phyloP scores from a whole-genome alignment of 2,113 vertebrate genomes.

The Acanthisitta chloris region DNA sequence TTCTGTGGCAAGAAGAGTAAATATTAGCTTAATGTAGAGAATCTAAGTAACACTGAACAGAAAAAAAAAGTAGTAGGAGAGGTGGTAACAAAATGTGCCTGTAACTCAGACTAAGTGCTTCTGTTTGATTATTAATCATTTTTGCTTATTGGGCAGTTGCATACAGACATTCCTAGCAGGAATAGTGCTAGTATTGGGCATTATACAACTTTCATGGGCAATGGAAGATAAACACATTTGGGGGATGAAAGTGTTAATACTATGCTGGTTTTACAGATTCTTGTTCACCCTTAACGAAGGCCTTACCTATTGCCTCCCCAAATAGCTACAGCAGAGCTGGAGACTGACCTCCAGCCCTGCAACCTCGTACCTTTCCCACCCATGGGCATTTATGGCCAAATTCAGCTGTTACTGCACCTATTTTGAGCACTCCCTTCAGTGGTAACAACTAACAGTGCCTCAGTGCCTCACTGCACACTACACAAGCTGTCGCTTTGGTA shows the following conservation, averaged over 20 bases:
- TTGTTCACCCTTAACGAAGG: background rate
- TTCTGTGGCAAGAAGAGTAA: constrained; percentile 56
- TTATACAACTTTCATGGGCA: background rate
- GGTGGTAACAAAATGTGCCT: constrained; percentile 1
- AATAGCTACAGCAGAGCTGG: background rate
- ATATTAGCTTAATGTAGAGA: constrained; percentile 63
- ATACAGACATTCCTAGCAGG: background rate
- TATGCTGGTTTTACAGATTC: background rate
- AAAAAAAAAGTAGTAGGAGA: background rate
- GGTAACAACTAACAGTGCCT: background rate
- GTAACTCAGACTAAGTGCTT: background rate
- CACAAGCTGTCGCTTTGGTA: background rate
- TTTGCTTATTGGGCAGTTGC: background rate
- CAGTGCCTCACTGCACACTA: background rate
- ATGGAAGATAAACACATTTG: background rate
- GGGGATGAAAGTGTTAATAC: background rate
- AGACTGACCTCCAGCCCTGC: background rate
- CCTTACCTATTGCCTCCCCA: background rate
- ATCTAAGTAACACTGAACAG: constrained; percentile 21
- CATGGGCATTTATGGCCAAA: background rate
- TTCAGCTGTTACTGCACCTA: background rate
- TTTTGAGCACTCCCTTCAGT: background rate
- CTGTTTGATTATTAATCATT: background rate
- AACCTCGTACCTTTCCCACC: background rate
- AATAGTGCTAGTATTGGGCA: background rate